A percentile compares a stretch with the other conserved stretches of the same genome.
Evolutionary conservation across 2,113 vertebrate genomes (phyloP).

Genomic region (Propithecus coquereli): DNA sequence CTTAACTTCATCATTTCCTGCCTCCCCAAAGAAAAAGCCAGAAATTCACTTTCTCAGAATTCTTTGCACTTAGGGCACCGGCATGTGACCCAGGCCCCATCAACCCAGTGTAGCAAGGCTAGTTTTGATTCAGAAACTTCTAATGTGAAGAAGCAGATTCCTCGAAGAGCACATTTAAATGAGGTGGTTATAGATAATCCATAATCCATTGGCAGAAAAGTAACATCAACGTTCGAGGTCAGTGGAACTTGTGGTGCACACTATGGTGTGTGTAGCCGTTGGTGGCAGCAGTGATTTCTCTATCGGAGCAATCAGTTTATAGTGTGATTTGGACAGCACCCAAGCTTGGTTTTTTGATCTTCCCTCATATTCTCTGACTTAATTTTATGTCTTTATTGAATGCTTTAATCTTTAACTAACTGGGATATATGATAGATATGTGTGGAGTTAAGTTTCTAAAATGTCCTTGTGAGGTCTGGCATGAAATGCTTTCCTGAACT

Average conservation of each 20-base stretch:
- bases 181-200: neutral
- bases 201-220: neutral
- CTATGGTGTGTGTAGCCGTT: neutral
- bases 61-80: neutral
- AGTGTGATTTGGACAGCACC: neutral
- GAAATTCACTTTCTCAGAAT: neutral
- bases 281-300: neutral
- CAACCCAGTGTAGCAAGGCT: neutral
- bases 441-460: neutral
- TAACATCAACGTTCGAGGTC: neutral
- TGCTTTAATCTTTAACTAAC: neutral
- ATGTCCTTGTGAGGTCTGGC: neutral
- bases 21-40: neutral
- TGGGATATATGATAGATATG: neutral
- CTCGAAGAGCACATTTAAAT: neutral
- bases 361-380: neutral
- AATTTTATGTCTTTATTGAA: neutral
- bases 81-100: neutral
- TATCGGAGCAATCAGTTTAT: neutral
- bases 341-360: neutral
- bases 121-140: neutral
- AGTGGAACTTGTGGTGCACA: neutral
- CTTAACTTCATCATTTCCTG: neutral
- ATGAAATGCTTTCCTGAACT: neutral
- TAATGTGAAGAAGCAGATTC: neutral